Evolutionary conservation across 2,797 vertebrate genomes (phyloP).

Genomic region (Allobates femoralis): DNA sequence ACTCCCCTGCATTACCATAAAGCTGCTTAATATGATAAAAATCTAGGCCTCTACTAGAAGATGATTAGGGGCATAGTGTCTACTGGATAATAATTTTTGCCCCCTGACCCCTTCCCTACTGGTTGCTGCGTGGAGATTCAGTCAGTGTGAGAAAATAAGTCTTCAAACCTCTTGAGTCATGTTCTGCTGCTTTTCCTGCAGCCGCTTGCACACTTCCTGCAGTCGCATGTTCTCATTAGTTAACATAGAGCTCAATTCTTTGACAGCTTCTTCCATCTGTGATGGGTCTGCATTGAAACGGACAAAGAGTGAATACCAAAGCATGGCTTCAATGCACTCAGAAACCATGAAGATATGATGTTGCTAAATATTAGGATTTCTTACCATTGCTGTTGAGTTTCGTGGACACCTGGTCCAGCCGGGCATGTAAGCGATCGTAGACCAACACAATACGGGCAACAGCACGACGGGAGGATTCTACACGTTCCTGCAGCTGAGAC

Average conservation of each 20-base stretch:
- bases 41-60: not conserved
- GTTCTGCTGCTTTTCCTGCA: constrained; percentile 89
- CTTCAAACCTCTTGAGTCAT: constrained; percentile 91
- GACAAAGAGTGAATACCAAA: not conserved
- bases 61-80: too few species aligned
- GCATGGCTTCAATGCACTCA: not conserved
- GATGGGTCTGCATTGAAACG: constrained; percentile 68
- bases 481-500: constrained; percentile 90
- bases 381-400: constrained; percentile 79
- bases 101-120: too few species aligned
- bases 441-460: constrained; percentile 87
- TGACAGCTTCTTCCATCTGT: constrained; percentile 76
- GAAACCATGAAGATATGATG: too few species aligned
- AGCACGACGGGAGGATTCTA: constrained; percentile 89
- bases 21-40: not conserved
- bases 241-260: constrained; percentile 84
- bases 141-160: not conserved
- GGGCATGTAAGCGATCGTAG: constrained; percentile 85
- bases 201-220: constrained; percentile 86
- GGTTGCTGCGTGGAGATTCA: not conserved
- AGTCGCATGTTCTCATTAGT: constrained; percentile 86
- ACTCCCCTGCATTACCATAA: not conserved
- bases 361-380: not conserved
- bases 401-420: constrained; percentile 75
- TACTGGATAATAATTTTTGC: too few species aligned